Evolutionary conservation across 2,113 vertebrate genomes (phyloP).

Genomic region (Hymenochirus boettgeri): DNA sequence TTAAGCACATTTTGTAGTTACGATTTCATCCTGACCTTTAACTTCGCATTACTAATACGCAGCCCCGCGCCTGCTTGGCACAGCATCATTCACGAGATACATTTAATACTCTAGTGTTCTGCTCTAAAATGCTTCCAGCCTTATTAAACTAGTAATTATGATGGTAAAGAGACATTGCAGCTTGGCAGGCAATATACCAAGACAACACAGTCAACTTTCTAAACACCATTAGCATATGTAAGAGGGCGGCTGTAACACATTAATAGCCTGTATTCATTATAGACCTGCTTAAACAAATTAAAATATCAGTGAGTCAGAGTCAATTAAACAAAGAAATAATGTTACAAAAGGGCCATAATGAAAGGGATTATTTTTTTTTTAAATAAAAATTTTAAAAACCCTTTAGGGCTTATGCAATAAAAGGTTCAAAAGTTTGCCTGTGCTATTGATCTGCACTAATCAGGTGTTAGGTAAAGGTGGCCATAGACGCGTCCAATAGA

Average conservation of each 20-base stretch:
- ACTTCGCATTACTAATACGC: not conserved
- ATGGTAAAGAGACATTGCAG: constrained; percentile 25
- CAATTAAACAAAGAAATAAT: constrained; percentile 29
- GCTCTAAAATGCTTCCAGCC: constrained; percentile 31
- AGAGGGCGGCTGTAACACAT: constrained; percentile 24
- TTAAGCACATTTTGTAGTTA: not conserved
- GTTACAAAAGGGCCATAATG: constrained; percentile 18
- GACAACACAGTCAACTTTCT: constrained; percentile 30
- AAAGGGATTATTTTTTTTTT: not conserved
- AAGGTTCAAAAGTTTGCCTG: no score
- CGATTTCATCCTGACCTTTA: constrained; percentile 5
- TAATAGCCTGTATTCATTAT: constrained; percentile 35
- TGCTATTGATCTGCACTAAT: no score
- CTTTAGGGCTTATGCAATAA: no score
- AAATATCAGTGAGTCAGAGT: constrained; percentile 30
- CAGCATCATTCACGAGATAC: not conserved
- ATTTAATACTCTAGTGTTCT: constrained; percentile 14
- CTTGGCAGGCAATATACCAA: constrained; percentile 26
- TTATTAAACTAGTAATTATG: constrained; percentile 38
- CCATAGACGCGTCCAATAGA: no score
- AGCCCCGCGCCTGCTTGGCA: not conserved
- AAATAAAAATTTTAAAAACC: no score
- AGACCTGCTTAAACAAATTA: constrained; percentile 29
- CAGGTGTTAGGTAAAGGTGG: no score
- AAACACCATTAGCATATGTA: constrained; percentile 40